Evolutionary conservation across 2,888 invertebrate genomes (phyloP), one percentile per base, ranked within the genome.

Genomic region (Calameuta idolon): DNA sequence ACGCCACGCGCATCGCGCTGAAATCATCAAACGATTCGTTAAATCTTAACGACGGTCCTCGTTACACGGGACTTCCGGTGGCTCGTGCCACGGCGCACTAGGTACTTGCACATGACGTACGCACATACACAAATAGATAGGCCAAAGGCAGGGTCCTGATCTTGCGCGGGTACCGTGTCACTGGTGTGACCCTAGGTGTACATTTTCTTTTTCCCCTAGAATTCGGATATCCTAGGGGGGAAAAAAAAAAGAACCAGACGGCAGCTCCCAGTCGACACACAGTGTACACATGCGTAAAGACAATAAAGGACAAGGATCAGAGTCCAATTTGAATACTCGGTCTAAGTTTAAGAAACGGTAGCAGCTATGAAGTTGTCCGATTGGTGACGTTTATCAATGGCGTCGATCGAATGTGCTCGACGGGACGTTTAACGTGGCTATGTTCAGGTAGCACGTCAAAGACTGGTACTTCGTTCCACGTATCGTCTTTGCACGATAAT

Each of bases 1-100:
- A 88, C 86, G 79, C 87, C 84, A 81, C 89, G 89, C 55, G 84
- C 88, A 88, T 91, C 89, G 75, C 90, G 89, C 91, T 91, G 84
- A 11, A 85, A 79, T 76, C 55, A 74, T 55, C 75, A 69, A 76
- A 74, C 69, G 76, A 40, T 15, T 31, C 76, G 55, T 35, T 34
- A 76, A 71, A 71, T 71, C 33, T 33, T 71, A 33, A 71, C 71
- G 71, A 71, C 31, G 31, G 71, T 4, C 71, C 31, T 31, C 71
- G 71, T 33, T 71, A 71, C 33, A 33, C 31, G 71, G 33, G 71
- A 33, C 71, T 71, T 71, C 71, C 71, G 71, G 71, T 71, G 31
- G 31, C 71, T 31, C 71, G 33, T 71, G 71, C 71, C 4, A 31
- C 71, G 31, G 0, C 71, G 71, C 71, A 23, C 55, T 55, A 55